Base-by-base conservation (phyloP, 1,140 invertebrate genomes). In the Pomacea maculata region DNA sequence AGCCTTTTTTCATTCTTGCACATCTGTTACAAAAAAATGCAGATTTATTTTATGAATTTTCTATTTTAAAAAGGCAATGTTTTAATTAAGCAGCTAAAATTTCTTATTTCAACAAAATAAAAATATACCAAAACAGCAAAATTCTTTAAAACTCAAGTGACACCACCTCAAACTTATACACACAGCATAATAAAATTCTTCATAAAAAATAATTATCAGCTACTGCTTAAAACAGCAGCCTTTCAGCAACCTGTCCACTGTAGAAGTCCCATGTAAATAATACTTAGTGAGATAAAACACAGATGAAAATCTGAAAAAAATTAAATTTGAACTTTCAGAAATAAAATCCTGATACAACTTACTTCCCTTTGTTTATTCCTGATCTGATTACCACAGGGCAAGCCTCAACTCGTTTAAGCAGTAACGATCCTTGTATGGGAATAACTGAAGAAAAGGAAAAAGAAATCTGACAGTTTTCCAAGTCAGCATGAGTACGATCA, bases 1-100 rank as follows among this genome's bases (percentile, higher is more conserved):
- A 85, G 25, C 79, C 73, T 61, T 82, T 80, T 52, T 75, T 75
- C 45, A 83, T 73, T 63, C 68, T 61, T n/a, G 80, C 71, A 82
- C 84, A 85, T 67, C 83, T 85, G 25, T 76, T 75, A 75, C 21
- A 70, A 68, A 64, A 82, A 74, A 64, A 6, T 71, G 57, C 4
- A 71, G 19, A 25, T 54, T 64, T 57, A 55, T 12, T 14, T n/a
- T 17, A 79, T 79, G 1, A n/a, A 17, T 19, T 21, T 19, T 54
- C n/a, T 8, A 25, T 79, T 0, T 15, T 12, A 70, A 70, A 15
- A 12, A 70, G 6, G 21, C 6, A 25, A 34, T 70, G 21, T 12
- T 1, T 70, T 25, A 70, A n/a, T 15, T 25, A 34, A 25, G 67
- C 11, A 11, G 11, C 12, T 15, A 70, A 14, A n/a, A 70, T 2